Evolutionary conservation across 2,113 vertebrate species (phyloP), one percentile per base, ranked within the genome.

Genomic region (Poeciliopsis occidentalis): DNA sequence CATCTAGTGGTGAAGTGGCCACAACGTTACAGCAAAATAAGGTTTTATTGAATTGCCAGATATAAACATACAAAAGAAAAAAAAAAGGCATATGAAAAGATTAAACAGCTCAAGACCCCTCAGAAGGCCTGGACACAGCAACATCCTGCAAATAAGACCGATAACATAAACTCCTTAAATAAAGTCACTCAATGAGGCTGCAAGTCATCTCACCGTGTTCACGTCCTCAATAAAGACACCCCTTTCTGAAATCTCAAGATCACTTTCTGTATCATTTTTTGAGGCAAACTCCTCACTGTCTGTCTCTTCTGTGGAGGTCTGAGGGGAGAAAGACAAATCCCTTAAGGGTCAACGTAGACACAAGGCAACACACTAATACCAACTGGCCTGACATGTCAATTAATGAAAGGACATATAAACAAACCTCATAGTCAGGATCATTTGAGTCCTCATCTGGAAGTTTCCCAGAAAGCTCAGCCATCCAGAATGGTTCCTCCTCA

Each of bases 201-300:
- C 70, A 30, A 44, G 1, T 61, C 15, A 34, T 11, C 73, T 87
- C 63, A 93, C 93, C 65, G 34, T 70, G 1, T 85, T 72, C 27
- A 93, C 77, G 2, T 94, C 93, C 44, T 94, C 83, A 64, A 84
- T 17, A 0, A 82, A 81, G 3, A 86, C 30, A 2, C 71, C 75
- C 27, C 90, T 86, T 34, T 88, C 93, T 1, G 74, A 19, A 4
- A 93, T n/a, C 51, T 96, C 96, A 71, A 95, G 4, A 22, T 96
- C 95, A 1, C 83, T 91, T 63, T 95, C 95, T 0, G 95, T 96
- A 69, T 91, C 78, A 7, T 96, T 96, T n/a, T 93, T 93, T 0
- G 94, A 91, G 31, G 12, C 4, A 60, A 94, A 96, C 78, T 97
- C 96, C 0, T 95, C 96, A 4, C 93, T 96, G 34, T 94, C 95